These are phyloP conservation scores for Chamaea fasciata DNA, from an alignment of 2,113 vertebrate species.

Conservation along the genomic window DNA sequence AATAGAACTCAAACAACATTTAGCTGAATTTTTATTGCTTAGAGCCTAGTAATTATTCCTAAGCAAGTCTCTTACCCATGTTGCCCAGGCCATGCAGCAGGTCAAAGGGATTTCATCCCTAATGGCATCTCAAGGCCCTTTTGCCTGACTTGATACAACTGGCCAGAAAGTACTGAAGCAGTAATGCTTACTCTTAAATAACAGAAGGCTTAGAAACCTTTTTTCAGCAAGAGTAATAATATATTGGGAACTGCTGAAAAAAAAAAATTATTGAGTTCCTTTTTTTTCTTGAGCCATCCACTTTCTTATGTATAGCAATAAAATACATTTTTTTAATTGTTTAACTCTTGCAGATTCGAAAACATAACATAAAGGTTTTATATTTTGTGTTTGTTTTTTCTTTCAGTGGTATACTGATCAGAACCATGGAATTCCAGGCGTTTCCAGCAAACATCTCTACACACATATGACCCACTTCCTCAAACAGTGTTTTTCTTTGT, in stretches of 20 bases:
- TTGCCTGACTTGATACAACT: neutral
- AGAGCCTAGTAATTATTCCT: neutral
- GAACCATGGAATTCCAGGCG: constrained; percentile 83
- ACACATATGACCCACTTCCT: constrained; percentile 93
- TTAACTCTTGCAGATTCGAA: neutral
- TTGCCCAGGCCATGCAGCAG: neutral
- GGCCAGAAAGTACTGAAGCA: neutral
- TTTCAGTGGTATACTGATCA: constrained; percentile 97
- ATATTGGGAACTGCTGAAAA: neutral
- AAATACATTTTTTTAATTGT: neutral
- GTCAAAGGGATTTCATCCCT: neutral
- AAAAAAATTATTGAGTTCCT: neutral
- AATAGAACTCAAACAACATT: neutral
- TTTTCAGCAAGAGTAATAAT: neutral
- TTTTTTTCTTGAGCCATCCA: neutral
- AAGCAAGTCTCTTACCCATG: neutral
- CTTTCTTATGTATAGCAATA: neutral
- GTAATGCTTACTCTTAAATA: neutral
- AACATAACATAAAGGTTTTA: neutral
- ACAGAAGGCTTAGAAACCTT: neutral
- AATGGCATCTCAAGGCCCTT: neutral
- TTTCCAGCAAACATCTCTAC: constrained; percentile 84
- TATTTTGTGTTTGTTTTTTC: neutral
- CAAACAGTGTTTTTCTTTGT: constrained; percentile 84
- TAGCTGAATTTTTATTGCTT: neutral